Conservation (phyloP, 2,797 vertebrate species). For the Siniperca obscura region DNA sequence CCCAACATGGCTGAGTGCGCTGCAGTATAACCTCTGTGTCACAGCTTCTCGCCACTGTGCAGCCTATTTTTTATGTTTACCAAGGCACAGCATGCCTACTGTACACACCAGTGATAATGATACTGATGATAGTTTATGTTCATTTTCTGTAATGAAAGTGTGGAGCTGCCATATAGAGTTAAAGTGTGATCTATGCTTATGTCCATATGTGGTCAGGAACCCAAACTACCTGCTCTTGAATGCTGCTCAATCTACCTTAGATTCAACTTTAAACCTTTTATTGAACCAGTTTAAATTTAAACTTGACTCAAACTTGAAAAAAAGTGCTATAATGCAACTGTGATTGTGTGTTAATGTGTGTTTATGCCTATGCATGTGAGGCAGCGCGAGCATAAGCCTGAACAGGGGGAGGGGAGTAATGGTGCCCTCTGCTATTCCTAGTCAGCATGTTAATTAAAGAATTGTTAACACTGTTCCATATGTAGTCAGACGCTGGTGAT, state of each 20-base stretch:
- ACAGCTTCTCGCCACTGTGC: slow-evolving; percentile 9
- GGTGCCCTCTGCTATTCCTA: slow-evolving; percentile 81
- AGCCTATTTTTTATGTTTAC: slow-evolving; percentile 19
- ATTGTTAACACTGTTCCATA: slow-evolving; percentile 81
- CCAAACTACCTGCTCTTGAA: slow-evolving; percentile 39
- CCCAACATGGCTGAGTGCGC: slow-evolving; percentile 42
- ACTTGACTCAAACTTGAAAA: background rate
- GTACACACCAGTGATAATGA: slow-evolving; percentile 15
- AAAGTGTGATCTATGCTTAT: background rate
- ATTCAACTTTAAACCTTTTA: slow-evolving; percentile 59
- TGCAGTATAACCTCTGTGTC: slow-evolving; percentile 45
- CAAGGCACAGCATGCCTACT: background rate
- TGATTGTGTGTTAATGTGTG: slow-evolving; percentile 15
- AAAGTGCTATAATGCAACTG: slow-evolving; percentile 1
- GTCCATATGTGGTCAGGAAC: background rate
- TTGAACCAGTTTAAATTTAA: slow-evolving; percentile 17
- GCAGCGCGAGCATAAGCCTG: slow-evolving; percentile 50
- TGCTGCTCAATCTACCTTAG: slow-evolving; percentile 52
- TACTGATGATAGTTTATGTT: slow-evolving; percentile 1
- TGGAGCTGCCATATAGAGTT: slow-evolving; percentile 2
- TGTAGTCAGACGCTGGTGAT: slow-evolving; percentile 76
- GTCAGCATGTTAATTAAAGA: slow-evolving; percentile 93
- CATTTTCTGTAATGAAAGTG: slow-evolving; percentile 13
- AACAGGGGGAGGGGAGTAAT: slow-evolving; percentile 42
- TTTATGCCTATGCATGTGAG: slow-evolving; percentile 13